Percentiles rank a stretch among this genome's conserved stretches.
These are phyloP conservation scores for Drosophila arizonae DNA, from an alignment of 1,140 invertebrate genomes.

Conservation along the genomic window DNA sequence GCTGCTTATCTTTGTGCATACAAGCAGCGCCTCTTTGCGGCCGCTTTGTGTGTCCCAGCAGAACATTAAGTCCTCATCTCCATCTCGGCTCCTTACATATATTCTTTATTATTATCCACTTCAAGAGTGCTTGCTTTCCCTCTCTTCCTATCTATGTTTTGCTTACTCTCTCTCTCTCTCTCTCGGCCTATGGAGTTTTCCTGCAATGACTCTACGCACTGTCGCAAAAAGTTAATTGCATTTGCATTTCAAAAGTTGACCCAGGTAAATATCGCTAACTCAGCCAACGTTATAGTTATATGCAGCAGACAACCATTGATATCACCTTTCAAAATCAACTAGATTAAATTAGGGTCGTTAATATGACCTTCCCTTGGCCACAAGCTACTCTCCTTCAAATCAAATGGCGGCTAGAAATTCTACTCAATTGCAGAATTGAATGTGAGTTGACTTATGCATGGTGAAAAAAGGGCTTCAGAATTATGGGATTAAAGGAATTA, in stretches of 20 bases:
- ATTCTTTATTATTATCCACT: constrained; percentile 16
- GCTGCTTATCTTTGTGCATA: constrained; percentile 72
- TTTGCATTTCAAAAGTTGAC: constrained; percentile 36
- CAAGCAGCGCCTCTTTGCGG: constrained; percentile 67
- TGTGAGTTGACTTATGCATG: no score
- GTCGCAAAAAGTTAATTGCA: constrained; percentile 38
- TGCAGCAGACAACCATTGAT: constrained; percentile 3
- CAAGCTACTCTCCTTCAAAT: neutral
- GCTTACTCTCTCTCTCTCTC: neutral
- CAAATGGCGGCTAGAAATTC: neutral
- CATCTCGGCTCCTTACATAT: constrained; percentile 4
- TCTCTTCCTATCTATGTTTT: neutral
- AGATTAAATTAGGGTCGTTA: neutral
- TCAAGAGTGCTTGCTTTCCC: constrained; percentile 1
- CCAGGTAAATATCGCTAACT: neutral
- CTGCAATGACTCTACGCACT: constrained; percentile 17
- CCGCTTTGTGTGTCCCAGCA: constrained; percentile 64
- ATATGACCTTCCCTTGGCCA: neutral
- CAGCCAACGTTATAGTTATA: neutral
- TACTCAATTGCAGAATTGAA: no score
- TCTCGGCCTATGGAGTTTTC: constrained; percentile 2
- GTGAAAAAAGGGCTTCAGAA: no score
- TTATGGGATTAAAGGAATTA: no score
- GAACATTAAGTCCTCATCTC: constrained; percentile 63
- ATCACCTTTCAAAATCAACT: constrained; percentile 24